Evolutionary conservation across 2,113 vertebrate species (phyloP), one percentile per base, ranked within the genome.

Genomic region (Hippocampus mohnikei): DNA sequence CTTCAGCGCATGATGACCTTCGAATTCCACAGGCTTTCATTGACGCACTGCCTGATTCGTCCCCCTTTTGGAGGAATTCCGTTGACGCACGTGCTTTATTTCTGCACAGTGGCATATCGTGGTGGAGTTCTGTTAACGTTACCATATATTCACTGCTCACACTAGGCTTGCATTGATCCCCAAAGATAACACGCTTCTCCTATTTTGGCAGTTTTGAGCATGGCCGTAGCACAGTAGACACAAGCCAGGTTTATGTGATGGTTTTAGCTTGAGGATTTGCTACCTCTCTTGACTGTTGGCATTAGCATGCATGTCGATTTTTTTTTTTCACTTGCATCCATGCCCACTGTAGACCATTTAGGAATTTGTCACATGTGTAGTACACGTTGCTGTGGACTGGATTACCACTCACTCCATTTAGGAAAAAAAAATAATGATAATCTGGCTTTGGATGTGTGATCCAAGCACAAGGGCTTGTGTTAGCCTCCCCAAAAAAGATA

Each of bases 361-460:
- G 60, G 59, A 67, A 63, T 13, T n/a, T 21, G 23, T 79, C 42
- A 64, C 20, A 3, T 65, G 56, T 63, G 60, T 60, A 73, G 37
- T 20, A 37, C 44, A 37, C 20, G 52, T 15, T 37, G 55, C 67
- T 79, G 68, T 67, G 81, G 69, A 74, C 77, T 77, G 73, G 84
- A 86, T 85, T 85, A 87, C 76, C 27, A 77, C 70, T 66, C 23
- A 55, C 41, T 86, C 79, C 80, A 82, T 83, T 86, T 87, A 72
- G 66, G 75, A 81, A 87, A 89, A 78, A 78, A 70, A 63, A 53
- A 53, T 8, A 42, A 42, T 2, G 8, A 50, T 20, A 18, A 58
- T 42, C 20, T 64, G 85, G 83, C 85, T 86, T 88, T 83, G 70
- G 79, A 85, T 86, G 88, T 85, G 76, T 82, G 74, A 84, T 81